Evolutionary conservation across 1,140 invertebrate genomes (phyloP), one percentile per base, ranked within the genome.

Genomic region (Heliconius eleuchia): DNA sequence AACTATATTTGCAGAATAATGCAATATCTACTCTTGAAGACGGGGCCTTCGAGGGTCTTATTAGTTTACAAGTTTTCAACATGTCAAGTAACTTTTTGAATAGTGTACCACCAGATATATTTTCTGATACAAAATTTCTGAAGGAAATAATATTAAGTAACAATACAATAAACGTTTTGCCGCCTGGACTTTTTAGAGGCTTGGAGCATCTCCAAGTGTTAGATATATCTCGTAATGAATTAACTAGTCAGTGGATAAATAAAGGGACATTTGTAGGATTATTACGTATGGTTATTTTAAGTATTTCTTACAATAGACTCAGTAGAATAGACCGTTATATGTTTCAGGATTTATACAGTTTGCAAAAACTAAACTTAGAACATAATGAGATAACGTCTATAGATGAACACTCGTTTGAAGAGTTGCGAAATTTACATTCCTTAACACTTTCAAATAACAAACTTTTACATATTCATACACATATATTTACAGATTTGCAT

Each of bases 231-330:
- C 89, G 95, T 80, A 98, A 98, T 90, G 95, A 96, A 84, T 90
- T 99, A n/a, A 97, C 96, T 73, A 97, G 96, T 92, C 96, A 95
- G 75, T 98, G 96, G 97, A 96, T 97, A 42, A 97, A 97, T 86
- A 95, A 96, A 27, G 96, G 97, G 80, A 97, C 97, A 50, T 98
- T 98, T 92, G 95, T 96, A 34, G 96, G 96, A 18, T 94, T 98
- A 39, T 95, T 96, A 1, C 95, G 96, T 73, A 95, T 98, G 55
- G 96, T 97, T 16, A 96, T 97, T 27, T 94, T 98, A 55, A 97
- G 98, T 89, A 92, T 98, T 30, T 96, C 96, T 0, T 95, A 96
- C 90, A 98, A 98, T 91, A 95, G 95, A 72, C 92, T 98, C 72
- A 96, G 95, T 46, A 95, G 95, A 80, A 96, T 98, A 83, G 97